phyloP scores from a whole-genome alignment of 2,888 invertebrate genomes.

The Ceratothoa steindachneri region DNA sequence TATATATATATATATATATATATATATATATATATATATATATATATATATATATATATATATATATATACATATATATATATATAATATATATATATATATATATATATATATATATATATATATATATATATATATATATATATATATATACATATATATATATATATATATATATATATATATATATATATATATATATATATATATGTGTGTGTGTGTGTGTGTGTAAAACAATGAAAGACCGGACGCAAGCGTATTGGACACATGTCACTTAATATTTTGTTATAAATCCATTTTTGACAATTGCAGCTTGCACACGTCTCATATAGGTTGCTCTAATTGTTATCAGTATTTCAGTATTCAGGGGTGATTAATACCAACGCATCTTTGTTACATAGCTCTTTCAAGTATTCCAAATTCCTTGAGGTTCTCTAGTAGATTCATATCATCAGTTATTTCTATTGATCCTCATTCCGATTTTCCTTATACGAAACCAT shows the following conservation, averaged over 20 bases:
- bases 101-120: conserved; percentile 5
- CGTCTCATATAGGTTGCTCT: not conserved
- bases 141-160: conserved; percentile 24
- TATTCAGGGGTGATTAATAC: no score
- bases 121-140: conserved; percentile 22
- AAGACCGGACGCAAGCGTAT: not conserved
- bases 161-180: conserved; percentile 25
- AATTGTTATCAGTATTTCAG: not conserved
- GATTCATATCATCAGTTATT: no score
- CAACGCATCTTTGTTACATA: no score
- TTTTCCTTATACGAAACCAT: no score
- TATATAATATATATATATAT: not conserved
- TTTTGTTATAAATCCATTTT: no score
- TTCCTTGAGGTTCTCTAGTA: no score
- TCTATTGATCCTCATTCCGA: no score
- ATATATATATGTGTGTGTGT: conserved; percentile 7
- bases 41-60: not conserved
- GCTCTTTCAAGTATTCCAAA: no score
- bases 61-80: not conserved
- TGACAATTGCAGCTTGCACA: not conserved
- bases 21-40: not conserved
- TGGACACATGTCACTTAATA: no score
- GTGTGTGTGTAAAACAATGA: not conserved
- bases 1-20: not conserved
- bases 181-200: conserved; percentile 21